phyloP scores from a whole-genome alignment of 2,113 vertebrate genomes.

The Australoheros scitulus region DNA sequence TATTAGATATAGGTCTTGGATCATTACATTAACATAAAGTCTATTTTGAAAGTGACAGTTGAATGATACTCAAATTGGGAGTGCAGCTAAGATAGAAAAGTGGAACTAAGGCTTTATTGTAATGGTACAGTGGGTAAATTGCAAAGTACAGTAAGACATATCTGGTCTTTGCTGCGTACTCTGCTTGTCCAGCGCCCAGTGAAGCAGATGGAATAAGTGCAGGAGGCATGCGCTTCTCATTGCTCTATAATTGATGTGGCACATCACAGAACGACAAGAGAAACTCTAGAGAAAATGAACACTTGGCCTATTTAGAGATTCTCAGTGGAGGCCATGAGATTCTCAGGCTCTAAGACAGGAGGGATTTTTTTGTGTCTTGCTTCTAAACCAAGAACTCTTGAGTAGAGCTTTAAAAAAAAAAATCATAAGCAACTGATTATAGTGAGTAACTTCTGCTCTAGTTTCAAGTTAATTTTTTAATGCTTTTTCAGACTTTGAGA shows the following conservation, averaged over 20 bases:
- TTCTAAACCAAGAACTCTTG: conserved; percentile 6
- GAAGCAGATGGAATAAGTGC: conserved; percentile 64
- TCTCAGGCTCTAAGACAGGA: conserved; percentile 28
- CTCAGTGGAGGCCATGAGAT: conserved; percentile 59
- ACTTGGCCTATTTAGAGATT: conserved; percentile 74
- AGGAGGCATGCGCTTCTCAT: conserved; percentile 66
- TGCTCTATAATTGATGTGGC: conserved; percentile 76
- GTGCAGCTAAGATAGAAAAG: not conserved
- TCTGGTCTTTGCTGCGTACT: conserved; percentile 8
- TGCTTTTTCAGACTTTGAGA: not conserved
- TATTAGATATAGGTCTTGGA: not conserved
- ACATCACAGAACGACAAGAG: conserved; percentile 54
- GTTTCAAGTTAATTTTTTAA: not conserved
- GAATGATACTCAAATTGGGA: not conserved
- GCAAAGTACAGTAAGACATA: conserved; percentile 3
- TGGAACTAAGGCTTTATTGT: not conserved
- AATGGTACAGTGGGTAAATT: conserved; percentile 5
- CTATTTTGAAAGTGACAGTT: not conserved
- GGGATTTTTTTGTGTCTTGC: not conserved
- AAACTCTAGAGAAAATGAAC: conserved; percentile 68
- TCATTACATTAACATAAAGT: not conserved
- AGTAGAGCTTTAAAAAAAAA: not conserved
- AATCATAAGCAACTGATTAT: not conserved
- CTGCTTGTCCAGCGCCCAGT: conserved; percentile 30
- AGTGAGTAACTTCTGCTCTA: not conserved